Evolutionary conservation across 2,797 vertebrate species (phyloP).

Genomic region (Labeo calbasu): DNA sequence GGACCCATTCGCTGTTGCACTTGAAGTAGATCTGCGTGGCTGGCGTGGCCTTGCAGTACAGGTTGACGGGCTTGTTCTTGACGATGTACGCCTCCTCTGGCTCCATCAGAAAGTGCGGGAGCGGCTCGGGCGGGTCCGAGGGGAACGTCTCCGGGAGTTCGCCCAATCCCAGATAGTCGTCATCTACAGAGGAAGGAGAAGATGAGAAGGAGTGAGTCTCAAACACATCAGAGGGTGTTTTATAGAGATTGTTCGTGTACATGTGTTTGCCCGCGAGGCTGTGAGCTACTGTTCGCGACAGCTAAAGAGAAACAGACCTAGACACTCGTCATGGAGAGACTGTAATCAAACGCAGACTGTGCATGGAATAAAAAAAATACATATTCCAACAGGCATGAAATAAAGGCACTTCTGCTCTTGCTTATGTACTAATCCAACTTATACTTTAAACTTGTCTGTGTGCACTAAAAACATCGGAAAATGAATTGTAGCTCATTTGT

Average conservation of each 20-base stretch:
- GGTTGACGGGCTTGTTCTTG: constrained; percentile 96
- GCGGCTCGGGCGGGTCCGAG: constrained; percentile 94
- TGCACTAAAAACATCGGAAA: neutral
- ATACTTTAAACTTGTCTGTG: neutral
- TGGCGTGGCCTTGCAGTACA: constrained; percentile 96
- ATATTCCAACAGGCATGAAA: too few relatives aligned
- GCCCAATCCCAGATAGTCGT: constrained; percentile 94
- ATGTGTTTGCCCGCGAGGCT: neutral
- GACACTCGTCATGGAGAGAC: neutral
- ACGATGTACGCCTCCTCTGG: constrained; percentile 98
- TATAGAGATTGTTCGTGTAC: neutral
- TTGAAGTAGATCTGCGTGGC: constrained; percentile 99
- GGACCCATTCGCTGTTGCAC: constrained; percentile 99
- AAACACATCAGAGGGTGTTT: neutral
- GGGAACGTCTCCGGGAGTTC: constrained; percentile 97
- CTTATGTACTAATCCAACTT: neutral
- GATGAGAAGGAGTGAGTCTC: neutral
- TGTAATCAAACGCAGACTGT: neutral
- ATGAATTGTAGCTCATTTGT: neutral
- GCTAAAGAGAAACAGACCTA: constrained; percentile 16
- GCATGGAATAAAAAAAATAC: neutral
- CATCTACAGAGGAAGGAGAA: constrained; percentile 78
- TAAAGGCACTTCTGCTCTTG: neutral
- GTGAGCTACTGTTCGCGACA: constrained; percentile 2
- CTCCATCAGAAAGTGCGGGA: constrained; percentile 94